phyloP scores from a whole-genome alignment of 2,888 invertebrate species.

The Macaria liturata region DNA sequence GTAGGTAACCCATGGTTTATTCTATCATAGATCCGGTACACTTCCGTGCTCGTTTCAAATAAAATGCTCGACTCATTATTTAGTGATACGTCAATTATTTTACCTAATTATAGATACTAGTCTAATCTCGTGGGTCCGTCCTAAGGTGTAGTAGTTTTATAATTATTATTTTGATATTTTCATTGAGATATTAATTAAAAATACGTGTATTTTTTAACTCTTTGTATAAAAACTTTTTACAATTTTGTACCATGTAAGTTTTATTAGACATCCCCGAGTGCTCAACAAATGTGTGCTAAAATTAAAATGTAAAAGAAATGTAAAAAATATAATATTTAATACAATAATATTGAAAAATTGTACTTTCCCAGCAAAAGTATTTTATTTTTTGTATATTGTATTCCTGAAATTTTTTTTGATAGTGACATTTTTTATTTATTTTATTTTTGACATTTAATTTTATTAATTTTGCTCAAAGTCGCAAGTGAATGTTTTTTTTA shows the following conservation, averaged over 20 bases:
- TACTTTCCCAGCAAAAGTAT: too few relatives aligned
- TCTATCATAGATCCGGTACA: too few relatives aligned
- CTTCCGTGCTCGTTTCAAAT: too few relatives aligned
- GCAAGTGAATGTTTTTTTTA: too few relatives aligned
- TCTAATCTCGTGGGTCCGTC: slow-evolving; percentile 50
- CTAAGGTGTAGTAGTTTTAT: slow-evolving; percentile 41
- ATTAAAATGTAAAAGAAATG: background rate
- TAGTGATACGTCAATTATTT: background rate
- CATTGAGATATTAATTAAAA: slow-evolving; percentile 1
- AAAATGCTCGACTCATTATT: slow-evolving; percentile 1
- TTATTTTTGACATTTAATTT: too few relatives aligned
- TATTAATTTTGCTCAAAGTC: too few relatives aligned
- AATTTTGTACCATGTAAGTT: background rate
- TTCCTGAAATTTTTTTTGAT: too few relatives aligned
- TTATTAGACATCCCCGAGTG: slow-evolving; percentile 13
- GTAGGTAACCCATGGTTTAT: too few relatives aligned
- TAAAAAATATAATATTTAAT: background rate
- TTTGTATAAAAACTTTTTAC: background rate
- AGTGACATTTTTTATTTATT: too few relatives aligned
- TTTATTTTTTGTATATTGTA: too few relatives aligned
- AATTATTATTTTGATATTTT: slow-evolving; percentile 7
- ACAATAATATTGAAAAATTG: background rate
- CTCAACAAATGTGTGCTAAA: slow-evolving; percentile 16
- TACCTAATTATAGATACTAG: slow-evolving; percentile 36
- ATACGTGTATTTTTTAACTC: slow-evolving; percentile 8